Base-by-base conservation (phyloP, 2,797 vertebrate species). In the Intellagama lesueurii region DNA sequence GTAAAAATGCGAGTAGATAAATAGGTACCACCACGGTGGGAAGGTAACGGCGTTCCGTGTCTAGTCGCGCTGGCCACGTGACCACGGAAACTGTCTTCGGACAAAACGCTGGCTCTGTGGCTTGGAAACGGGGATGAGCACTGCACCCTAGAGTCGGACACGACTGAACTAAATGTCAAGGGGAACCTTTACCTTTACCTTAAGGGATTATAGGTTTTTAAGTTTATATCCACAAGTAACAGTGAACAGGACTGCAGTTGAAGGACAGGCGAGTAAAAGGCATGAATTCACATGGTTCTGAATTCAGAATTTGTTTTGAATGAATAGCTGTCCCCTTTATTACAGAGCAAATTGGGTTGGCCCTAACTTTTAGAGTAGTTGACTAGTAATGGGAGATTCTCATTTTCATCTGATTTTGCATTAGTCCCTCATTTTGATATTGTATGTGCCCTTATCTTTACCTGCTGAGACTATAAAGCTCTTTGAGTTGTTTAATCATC, bases 401-500 rank as follows among this genome's bases (percentile, higher is more conserved):
- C 22, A 76, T 87, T 91, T 76, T 22, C 60, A 73, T 64, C 83
- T 75, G 22, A 64, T 70, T 17, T 68, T 87, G 52, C 26, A 44
- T 73, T 66, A 68, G 78, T 86, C 83, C 52, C n/a, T 94, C 89
- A 76, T 69, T 56, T 56, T 85, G 47, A 26, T 76, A 87, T 81
- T 72, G 64, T 69, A 32, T 81, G 78, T 87, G 0, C 0, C 70
- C 68, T 92, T 47, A 35, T 72, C 87, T 93, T 75, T 77, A 1
- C 81, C 82, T 60, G 32, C 68, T 85, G 90, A 86, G 1, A 35
- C 79, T 76, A 88, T 93, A 92, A 84, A 80, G 64, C 83, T 32
- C 35, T 88, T 91, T 92, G 80, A 64, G 30, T 11, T 52, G 68
- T 69, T 76, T 30, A 68, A 81, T 47, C 22, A 16, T 72, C 11